These are phyloP conservation scores for Sarcophaga bullata DNA, from an alignment of 1,140 invertebrate species.

Conservation along the genomic window DNA sequence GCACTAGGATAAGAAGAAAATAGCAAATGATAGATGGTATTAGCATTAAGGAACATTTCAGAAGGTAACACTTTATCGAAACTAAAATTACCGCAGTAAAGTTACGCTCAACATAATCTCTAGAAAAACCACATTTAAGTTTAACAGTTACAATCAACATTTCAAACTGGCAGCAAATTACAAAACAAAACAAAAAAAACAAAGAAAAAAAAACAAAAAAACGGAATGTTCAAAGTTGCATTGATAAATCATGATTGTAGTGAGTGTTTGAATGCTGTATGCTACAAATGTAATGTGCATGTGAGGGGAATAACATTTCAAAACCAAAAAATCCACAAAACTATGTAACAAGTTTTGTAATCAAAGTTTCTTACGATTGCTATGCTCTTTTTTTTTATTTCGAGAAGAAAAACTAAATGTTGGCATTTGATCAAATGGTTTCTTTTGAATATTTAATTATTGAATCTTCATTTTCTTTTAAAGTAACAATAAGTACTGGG, in stretches of 20 bases:
- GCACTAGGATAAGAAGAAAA: background rate
- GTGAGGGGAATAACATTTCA: background rate
- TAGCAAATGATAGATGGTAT: background rate
- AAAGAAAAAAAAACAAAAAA: no score
- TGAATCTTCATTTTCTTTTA: no score
- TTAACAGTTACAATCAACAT: slow-evolving; percentile 8
- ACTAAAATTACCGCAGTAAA: slow-evolving; percentile 1
- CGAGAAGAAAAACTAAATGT: background rate
- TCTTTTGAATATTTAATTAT: no score
- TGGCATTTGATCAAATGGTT: no score
- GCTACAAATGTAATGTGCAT: background rate
- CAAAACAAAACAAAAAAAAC: no score
- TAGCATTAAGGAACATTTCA: background rate
- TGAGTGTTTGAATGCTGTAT: no score
- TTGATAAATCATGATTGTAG: no score
- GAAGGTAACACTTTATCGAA: background rate
- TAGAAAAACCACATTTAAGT: slow-evolving; percentile 14
- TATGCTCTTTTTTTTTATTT: background rate
- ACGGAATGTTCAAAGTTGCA: no score
- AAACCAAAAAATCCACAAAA: slow-evolving; percentile 39
- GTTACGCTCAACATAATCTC: slow-evolving; percentile 8
- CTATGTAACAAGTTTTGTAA: slow-evolving; percentile 37
- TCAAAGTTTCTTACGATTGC: slow-evolving; percentile 28
- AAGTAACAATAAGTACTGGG: no score
- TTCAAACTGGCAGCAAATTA: background rate